Conservation (phyloP, 2,113 vertebrate species). For the Myxocyprinus asiaticus region DNA sequence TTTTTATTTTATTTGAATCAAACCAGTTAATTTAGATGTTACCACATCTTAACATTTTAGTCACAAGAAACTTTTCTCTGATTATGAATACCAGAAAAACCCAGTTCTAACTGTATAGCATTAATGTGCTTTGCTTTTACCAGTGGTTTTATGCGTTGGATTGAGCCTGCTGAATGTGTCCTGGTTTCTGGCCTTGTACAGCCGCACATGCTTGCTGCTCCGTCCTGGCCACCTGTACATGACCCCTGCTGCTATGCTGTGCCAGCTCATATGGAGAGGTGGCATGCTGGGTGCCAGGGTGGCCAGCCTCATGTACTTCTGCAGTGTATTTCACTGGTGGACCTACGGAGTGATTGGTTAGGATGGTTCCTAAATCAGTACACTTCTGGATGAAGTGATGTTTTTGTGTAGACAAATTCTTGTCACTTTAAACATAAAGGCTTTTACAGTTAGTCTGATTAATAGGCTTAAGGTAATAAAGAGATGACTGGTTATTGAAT, state of each 20-base stretch:
- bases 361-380: slow-evolving; percentile 25
- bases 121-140: neutral
- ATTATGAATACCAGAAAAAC: neutral
- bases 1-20: too few relatives aligned
- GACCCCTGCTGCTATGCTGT: slow-evolving; percentile 74
- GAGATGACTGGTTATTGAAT: slow-evolving; percentile 12
- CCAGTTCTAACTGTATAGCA: neutral
- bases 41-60: too few relatives aligned
- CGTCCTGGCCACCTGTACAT: slow-evolving; percentile 73
- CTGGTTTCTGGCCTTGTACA: slow-evolving; percentile 84
- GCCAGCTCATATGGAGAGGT: slow-evolving; percentile 85
- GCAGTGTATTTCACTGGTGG: slow-evolving; percentile 79
- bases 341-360: slow-evolving; percentile 80
- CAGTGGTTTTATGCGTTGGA: slow-evolving; percentile 76
- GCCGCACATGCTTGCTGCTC: slow-evolving; percentile 69
- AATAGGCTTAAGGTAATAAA: neutral
- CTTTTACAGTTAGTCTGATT: neutral
- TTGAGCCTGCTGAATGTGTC: slow-evolving; percentile 79
- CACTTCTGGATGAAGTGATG: neutral
- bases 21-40: too few relatives aligned
- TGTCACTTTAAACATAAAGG: neutral
- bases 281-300: slow-evolving; percentile 82
- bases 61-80: neutral
- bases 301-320: slow-evolving; percentile 80
- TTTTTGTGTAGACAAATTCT: neutral